These are phyloP conservation scores for Acromyrmex heyeri DNA, from an alignment of 1,140 invertebrate species.

Conservation along the genomic window DNA sequence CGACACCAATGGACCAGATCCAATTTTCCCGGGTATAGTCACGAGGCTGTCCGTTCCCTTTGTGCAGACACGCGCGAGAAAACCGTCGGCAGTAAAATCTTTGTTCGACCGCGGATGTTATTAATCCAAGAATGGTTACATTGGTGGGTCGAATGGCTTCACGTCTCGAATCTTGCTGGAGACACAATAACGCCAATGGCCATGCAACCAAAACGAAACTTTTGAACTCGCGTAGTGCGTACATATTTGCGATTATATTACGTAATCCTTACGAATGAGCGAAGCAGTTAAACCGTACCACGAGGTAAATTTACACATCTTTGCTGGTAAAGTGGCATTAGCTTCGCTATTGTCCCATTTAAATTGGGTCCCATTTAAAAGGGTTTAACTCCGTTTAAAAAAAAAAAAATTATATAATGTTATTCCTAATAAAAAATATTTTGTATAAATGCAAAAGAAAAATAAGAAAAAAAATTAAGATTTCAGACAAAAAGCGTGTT, in stretches of 20 bases:
- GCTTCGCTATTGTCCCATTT: neutral
- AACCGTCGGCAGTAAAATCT: slow-evolving; percentile 59
- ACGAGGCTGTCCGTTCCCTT: neutral
- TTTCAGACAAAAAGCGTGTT: neutral
- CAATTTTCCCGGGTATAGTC: slow-evolving; percentile 44
- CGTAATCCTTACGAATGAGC: slow-evolving; percentile 22
- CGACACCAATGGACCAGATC: slow-evolving; percentile 37
- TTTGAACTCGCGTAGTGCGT: neutral
- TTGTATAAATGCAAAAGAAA: neutral
- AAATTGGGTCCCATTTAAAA: slow-evolving; percentile 1
- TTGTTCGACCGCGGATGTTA: slow-evolving; percentile 61
- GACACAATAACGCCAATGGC: slow-evolving; percentile 45
- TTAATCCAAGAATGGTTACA: slow-evolving; percentile 68
- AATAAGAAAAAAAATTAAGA: neutral
- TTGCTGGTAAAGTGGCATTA: neutral
- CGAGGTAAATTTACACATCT: slow-evolving; percentile 3
- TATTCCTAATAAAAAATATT: neutral
- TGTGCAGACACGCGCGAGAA: slow-evolving; percentile 30
- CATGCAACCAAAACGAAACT: slow-evolving; percentile 12
- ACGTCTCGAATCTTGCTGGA: slow-evolving; percentile 6
- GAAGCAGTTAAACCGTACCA: slow-evolving; percentile 20
- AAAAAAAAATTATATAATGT: neutral
- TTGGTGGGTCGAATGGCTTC: slow-evolving; percentile 47
- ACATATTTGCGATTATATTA: neutral
- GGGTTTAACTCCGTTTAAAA: neutral